A percentile compares a stretch with the other conserved stretches of the same genome.
These are phyloP conservation scores for Drosophila borealis DNA, from an alignment of 2,888 invertebrate genomes.

Conservation along the genomic window DNA sequence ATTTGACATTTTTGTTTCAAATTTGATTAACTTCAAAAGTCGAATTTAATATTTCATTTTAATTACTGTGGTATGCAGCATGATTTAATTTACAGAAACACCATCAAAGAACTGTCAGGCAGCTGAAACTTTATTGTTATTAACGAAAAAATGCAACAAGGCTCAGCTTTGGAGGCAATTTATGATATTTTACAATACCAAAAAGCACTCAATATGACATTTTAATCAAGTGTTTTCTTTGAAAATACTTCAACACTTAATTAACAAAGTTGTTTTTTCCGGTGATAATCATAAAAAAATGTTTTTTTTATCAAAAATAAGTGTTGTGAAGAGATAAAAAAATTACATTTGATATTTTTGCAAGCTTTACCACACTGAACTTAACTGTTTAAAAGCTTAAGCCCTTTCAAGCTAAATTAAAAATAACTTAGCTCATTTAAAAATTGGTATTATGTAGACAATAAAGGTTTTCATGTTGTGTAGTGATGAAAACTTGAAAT, in stretches of 20 bases:
- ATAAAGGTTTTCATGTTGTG: too few species aligned
- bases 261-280: background rate
- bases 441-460: too few species aligned
- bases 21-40: conserved; percentile 37
- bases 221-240: background rate
- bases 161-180: too few species aligned
- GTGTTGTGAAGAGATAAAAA: background rate
- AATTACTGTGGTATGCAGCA: conserved; percentile 7
- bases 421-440: too few species aligned
- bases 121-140: background rate
- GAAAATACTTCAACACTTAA: background rate
- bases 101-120: background rate
- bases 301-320: background rate
- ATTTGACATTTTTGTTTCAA: conserved; percentile 26
- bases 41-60: conserved; percentile 29
- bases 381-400: too few species aligned
- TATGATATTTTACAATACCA: too few species aligned
- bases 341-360: background rate
- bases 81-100: background rate
- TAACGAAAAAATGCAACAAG: background rate
- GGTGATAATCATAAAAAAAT: too few species aligned
- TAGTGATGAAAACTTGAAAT: too few species aligned
- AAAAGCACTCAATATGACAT: too few species aligned
- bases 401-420: too few species aligned
- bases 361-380: too few species aligned